Base-by-base conservation (phyloP, 2,888 invertebrate genomes). In the Cheilosia vernalis region DNA sequence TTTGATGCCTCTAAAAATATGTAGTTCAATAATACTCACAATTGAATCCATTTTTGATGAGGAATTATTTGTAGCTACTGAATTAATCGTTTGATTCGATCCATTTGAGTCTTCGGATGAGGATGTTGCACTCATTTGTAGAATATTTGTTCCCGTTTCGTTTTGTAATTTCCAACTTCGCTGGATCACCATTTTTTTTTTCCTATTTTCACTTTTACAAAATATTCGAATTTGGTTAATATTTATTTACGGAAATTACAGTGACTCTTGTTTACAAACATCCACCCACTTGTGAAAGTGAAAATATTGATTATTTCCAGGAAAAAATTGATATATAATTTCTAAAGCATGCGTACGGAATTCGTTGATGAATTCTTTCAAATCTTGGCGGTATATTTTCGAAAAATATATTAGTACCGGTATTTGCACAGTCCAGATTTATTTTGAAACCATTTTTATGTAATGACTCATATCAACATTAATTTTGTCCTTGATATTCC, bases 51-150 rank as follows among this genome's bases (percentile, higher is more conserved):
- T 70, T 79, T 83, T 87, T 7, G 60, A 10, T 55, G 67, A 66
- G 13, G 82, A 79, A 87, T 55, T 70, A 67, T 74, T 87, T 0
- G 92, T 91, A 40, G 90, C 89, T 89, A 91, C 90, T 9, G 92
- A 92, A 66, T 91, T 91, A 27, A 89, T 90, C 21, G 91, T 92
- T 78, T 92, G 91, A 87, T 91, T 92, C 13, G 92, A 92, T 67
- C 92, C 90, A 83, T 92, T 91, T 2, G 92, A 92, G 85, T 92
- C 92, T 64, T 92, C 92, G 3, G 92, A 92, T 1, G 91, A 92
- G 4, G 90, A 89, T 30, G 90, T 90, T 47, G 90, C 72, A 30
- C 88, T 88, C 64, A 90, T 88, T 44, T 91, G 90, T 2, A 91
- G 89, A 70, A 90, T 89, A 78, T 86, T 89, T 24, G 88, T 87